Evolutionary conservation across 1,140 invertebrate species (phyloP), one percentile per base, ranked within the genome.

Genomic region (Papilio glaucus): DNA sequence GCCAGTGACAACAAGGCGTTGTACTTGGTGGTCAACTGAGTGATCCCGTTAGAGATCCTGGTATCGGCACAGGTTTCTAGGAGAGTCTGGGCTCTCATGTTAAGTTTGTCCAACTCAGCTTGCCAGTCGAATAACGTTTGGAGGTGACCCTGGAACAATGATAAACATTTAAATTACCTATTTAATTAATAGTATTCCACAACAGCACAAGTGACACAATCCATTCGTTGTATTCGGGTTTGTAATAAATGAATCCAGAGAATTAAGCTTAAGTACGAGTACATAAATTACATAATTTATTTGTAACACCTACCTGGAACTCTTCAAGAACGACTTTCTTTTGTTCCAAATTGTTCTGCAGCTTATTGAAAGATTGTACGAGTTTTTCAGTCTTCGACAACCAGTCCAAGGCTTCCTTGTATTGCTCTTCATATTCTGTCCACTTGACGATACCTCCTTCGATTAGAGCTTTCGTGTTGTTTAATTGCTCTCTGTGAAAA

Each of bases 351-450:
- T 96, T 97, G 80, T 97, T 96, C 87, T 98, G 97, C 15, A 98
- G 94, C 89, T 98, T 98, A 78, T 98, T 97, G 85, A 97, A 98
- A n/a, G 95, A 96, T 89, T 98, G 97, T 13, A 99, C 96, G 69
- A 97, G 83, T 49, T 95, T 95, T 91, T 99, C 98, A 76, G 97
- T 98, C 92, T 97, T 96, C 24, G 94, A 96, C 53, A 99, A 93
- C 98, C 98, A 98, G 79, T 98, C 96, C 68, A 96, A 93, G 61
- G 97, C 97, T 93, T 98, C 97, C 81, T 96, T 96, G 84, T 98
- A 98, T 81, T 98, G 97, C 87, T 98, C 97, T 92, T 99, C 97
- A 85, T 98, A 99, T 91, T 99, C 97, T 15, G 97, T 97, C 98
- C 98, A 99, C 91, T 98, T 98, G 0, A 98, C 97, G 84, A 99